A percentile compares a stretch with the other conserved stretches of the same genome.
Evolutionary conservation across 1,140 invertebrate genomes (phyloP).

Genomic region (Ceratina japonica): DNA sequence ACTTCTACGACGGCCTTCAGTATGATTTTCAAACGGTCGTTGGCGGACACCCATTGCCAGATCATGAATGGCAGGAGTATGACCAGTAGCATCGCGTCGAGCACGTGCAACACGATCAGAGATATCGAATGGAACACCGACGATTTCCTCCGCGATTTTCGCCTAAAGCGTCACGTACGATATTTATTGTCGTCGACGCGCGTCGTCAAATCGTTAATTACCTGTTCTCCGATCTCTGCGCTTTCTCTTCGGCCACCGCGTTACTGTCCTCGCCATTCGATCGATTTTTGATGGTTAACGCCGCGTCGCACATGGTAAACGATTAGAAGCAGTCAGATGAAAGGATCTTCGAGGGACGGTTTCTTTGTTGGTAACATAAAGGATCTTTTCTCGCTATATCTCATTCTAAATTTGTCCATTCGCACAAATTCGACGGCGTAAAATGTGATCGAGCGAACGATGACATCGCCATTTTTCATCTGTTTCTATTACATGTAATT

Average conservation of each 20-base stretch:
- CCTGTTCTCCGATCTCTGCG: not conserved
- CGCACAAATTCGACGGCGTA: not conserved
- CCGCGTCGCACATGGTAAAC: not conserved
- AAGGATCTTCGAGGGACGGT: not conserved
- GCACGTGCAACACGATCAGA: slow-evolving; percentile 39
- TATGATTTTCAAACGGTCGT: slow-evolving; percentile 49
- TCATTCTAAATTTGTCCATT: slow-evolving; percentile 14
- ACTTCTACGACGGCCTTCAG: slow-evolving; percentile 61
- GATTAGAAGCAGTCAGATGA: not conserved
- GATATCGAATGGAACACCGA: not conserved
- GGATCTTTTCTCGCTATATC: not conserved
- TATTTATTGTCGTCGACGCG: not conserved
- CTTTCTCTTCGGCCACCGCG: not conserved
- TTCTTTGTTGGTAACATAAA: not conserved
- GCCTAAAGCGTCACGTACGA: not conserved
- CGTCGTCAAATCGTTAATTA: not conserved
- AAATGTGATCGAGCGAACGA: not conserved
- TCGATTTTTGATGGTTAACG: not conserved
- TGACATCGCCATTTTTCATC: not conserved
- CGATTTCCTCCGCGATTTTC: not conserved
- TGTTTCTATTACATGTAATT: slow-evolving; percentile 4
- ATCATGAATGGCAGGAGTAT: slow-evolving; percentile 55
- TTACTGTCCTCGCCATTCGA: not conserved
- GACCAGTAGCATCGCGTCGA: slow-evolving; percentile 56
- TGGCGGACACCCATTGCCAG: slow-evolving; percentile 59